Conservation (phyloP, 1,140 invertebrate genomes). For the Ceratosolen solmsi region DNA sequence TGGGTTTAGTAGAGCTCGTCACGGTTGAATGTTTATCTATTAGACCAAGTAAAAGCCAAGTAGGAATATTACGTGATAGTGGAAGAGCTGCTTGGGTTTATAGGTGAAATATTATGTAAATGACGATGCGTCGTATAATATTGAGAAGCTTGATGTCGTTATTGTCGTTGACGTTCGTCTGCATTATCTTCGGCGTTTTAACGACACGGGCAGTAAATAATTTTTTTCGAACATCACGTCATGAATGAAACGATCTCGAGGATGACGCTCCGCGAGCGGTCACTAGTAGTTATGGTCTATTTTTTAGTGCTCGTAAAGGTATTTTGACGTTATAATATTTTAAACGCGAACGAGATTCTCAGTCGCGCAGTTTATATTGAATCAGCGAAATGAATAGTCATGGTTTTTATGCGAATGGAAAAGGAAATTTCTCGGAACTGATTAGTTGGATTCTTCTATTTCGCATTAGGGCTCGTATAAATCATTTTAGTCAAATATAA, state of each 20-base stretch:
- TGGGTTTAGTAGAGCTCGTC: too few relatives aligned
- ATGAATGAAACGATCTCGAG: not conserved
- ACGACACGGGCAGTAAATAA: slow-evolving; percentile 13
- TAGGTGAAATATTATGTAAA: slow-evolving; percentile 23
- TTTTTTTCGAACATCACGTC: not conserved
- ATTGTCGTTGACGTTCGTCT: not conserved
- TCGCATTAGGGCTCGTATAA: too few relatives aligned
- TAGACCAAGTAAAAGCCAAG: too few relatives aligned
- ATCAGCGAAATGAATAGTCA: not conserved
- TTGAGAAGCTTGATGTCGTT: not conserved
- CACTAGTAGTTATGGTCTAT: not conserved
- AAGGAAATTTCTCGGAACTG: not conserved
- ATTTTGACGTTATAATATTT: slow-evolving; percentile 25
- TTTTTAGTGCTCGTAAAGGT: slow-evolving; percentile 34
- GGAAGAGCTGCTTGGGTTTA: not conserved
- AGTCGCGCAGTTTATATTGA: not conserved
- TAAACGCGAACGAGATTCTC: not conserved
- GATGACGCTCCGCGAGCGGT: not conserved
- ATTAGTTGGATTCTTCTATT: too few relatives aligned
- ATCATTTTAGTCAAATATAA: too few relatives aligned
- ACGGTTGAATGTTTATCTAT: too few relatives aligned
- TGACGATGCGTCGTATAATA: not conserved
- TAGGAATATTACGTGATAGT: slow-evolving; percentile 21
- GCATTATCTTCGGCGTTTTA: slow-evolving; percentile 33
- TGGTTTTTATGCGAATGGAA: too few relatives aligned